Conservation (phyloP, 2,888 invertebrate genomes). For the Chymomyza amoena region DNA sequence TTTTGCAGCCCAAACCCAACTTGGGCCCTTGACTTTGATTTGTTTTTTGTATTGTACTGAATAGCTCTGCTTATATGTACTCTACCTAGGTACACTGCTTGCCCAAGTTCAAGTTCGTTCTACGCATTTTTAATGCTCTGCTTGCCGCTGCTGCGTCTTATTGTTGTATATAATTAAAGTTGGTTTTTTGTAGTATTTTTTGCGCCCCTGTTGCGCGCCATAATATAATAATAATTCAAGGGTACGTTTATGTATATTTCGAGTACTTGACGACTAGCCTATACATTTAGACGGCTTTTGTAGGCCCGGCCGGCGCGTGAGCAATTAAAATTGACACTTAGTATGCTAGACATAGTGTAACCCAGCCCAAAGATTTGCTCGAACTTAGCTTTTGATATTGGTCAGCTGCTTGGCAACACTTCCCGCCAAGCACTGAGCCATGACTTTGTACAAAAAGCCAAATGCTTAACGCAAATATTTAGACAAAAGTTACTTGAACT, state of each 20-base stretch:
- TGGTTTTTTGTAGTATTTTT: slow-evolving; percentile 39
- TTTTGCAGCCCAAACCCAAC: slow-evolving; percentile 27
- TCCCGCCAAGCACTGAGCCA: slow-evolving; percentile 52
- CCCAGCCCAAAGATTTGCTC: background rate
- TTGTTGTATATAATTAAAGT: slow-evolving; percentile 2
- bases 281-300: background rate
- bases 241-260: slow-evolving; percentile 42
- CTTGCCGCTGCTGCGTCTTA: slow-evolving; percentile 10
- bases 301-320: background rate
- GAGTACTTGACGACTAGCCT: background rate
- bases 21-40: slow-evolving; percentile 51
- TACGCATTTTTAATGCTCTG: slow-evolving; percentile 57
- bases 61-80: slow-evolving; percentile 12
- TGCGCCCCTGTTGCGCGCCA: slow-evolving; percentile 36
- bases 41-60: background rate
- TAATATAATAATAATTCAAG: slow-evolving; percentile 45
- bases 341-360: slow-evolving; percentile 39
- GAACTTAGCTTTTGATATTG: background rate
- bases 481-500: slow-evolving; percentile 65
- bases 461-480: slow-evolving; percentile 16
- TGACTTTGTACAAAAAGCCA: slow-evolving; percentile 29
- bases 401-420: background rate
- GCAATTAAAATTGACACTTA: slow-evolving; percentile 12
- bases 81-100: slow-evolving; percentile 7
- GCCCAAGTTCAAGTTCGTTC: slow-evolving; percentile 71